phyloP scores from a whole-genome alignment of 2,888 invertebrate species.

The Callimorpha dominula region DNA sequence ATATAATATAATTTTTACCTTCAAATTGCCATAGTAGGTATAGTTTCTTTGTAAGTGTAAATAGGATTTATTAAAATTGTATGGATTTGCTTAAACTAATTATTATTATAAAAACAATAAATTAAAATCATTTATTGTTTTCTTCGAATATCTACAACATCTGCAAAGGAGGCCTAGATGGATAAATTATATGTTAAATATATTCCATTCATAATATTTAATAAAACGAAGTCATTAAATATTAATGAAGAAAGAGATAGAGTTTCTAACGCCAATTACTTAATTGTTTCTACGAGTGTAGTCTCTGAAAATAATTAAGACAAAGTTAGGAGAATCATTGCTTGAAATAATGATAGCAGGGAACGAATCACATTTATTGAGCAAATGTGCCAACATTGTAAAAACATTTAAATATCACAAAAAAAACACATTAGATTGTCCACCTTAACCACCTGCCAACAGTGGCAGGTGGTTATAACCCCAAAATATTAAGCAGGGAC shows the following conservation, averaged over 20 bases:
- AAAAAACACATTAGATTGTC: neutral
- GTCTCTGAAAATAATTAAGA: neutral
- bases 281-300: neutral
- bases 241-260: neutral
- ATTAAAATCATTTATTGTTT: too few relatives aligned
- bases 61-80: too few relatives aligned
- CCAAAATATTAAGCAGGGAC: neutral
- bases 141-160: neutral
- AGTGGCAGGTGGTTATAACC: neutral
- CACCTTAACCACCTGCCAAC: neutral
- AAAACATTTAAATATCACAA: neutral
- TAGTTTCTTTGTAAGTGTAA: too few relatives aligned
- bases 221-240: neutral
- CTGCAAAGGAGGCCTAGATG: too few relatives aligned
- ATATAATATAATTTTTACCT: too few relatives aligned
- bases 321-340: neutral
- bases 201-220: neutral
- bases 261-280: neutral
- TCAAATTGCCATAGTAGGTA: too few relatives aligned
- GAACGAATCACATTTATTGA: neutral
- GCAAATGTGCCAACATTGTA: too few relatives aligned
- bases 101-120: too few relatives aligned
- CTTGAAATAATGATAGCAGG: neutral
- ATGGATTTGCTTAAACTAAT: too few relatives aligned
- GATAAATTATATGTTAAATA: neutral